Evolutionary conservation across 2,797 vertebrate species (phyloP), one percentile per base, ranked within the genome.

Genomic region (Cercopithecus diana): DNA sequence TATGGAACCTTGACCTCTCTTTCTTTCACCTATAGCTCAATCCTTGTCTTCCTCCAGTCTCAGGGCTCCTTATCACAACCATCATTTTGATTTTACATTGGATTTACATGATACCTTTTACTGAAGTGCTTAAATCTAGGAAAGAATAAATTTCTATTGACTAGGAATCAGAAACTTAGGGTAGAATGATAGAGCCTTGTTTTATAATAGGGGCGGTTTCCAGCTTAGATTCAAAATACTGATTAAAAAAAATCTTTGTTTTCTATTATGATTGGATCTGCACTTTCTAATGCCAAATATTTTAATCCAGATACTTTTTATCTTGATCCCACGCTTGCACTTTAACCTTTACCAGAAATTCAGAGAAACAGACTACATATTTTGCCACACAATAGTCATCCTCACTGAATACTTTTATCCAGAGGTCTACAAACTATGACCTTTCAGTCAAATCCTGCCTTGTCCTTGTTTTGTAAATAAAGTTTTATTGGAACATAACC

Each of bases 1-100:
- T 97, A 75, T 98, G 96, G 87, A 98, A 97, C 88, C 26, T 43
- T 97, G 73, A 93, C 61, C 30, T 94, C 20, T 89, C 24, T 92
- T 95, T 80, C 80, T 7, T 94, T 41, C 33, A 79, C 17, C 50
- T 70, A n/a, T 9, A 55, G 36, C 45, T 89, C 20, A 88, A 33
- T 7, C 14, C 28, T 94, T 55, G 72, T 70, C 45, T 93, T 85
- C 41, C 13, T 85, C 14, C 33, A 73, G 39, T 58, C 9, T 48
- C 8, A 64, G 39, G 8, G 17, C 5, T 70, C 36, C 52, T 92
- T 64, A 45, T 41, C 77, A 50, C 33, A 48, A 82, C 50, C 8
- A 88, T 41, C 4, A 55, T 33, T 48, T 88, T 92, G 7, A 55
- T 67, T 95, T 55, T 36, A 70, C 11, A 67, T 93, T 95, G n/a